Evolutionary conservation across 1,140 invertebrate genomes (phyloP).

Genomic region (Drosophila eugracilis): DNA sequence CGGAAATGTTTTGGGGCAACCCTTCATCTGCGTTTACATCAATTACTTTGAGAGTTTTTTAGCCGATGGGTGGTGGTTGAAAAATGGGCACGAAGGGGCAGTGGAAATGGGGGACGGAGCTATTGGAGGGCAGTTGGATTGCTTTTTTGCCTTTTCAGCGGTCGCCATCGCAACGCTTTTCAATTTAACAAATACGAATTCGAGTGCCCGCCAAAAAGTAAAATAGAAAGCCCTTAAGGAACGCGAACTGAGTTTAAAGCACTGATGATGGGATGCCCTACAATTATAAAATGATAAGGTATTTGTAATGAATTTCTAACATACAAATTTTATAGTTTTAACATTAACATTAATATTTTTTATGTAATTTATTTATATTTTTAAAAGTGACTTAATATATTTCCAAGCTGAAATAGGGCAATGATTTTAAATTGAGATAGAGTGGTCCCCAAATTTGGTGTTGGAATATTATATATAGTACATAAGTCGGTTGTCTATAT

Average conservation of each 20-base stretch:
- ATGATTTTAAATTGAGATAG: too few species aligned
- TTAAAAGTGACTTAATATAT: too few species aligned
- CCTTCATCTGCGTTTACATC: slow-evolving; percentile 58
- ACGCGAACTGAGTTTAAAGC: neutral
- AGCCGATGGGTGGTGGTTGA: slow-evolving; percentile 1
- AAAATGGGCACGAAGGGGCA: neutral
- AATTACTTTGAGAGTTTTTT: slow-evolving; percentile 76
- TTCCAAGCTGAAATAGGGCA: too few species aligned
- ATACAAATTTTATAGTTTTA: too few species aligned
- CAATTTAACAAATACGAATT: slow-evolving; percentile 74
- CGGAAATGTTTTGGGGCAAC: slow-evolving; percentile 21
- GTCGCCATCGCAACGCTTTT: slow-evolving; percentile 60
- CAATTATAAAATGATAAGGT: too few species aligned
- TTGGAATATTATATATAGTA: too few species aligned
- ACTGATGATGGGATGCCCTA: slow-evolving; percentile 2
- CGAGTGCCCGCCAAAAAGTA: slow-evolving; percentile 30
- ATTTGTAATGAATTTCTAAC: too few species aligned
- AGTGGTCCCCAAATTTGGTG: too few species aligned
- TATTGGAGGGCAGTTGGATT: slow-evolving; percentile 39
- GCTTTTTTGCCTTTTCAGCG: slow-evolving; percentile 62
- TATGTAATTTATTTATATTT: too few species aligned
- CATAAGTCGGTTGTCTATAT: too few species aligned
- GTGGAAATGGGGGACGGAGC: neutral
- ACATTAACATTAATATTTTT: too few species aligned
- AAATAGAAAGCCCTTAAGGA: slow-evolving; percentile 23